Conservation (phyloP, 2,113 vertebrate species). For the Triplophysa dalaica region DNA sequence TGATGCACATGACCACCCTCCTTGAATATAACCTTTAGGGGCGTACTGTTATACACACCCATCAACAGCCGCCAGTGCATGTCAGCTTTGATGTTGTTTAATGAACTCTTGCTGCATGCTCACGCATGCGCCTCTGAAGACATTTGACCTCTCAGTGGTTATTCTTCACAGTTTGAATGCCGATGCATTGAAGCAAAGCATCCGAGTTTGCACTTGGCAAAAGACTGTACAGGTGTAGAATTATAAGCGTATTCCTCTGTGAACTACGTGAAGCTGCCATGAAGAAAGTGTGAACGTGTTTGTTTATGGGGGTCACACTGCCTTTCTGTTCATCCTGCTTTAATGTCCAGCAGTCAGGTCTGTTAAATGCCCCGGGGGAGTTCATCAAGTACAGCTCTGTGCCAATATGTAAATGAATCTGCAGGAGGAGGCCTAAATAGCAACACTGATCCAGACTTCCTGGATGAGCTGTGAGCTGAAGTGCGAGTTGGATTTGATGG, state of each 20-base stretch:
- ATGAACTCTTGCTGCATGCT: background rate
- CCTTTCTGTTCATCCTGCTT: background rate
- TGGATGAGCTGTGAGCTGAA: constrained; percentile 23
- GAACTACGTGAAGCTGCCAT: too few species aligned
- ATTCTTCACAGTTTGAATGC: background rate
- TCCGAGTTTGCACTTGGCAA: background rate
- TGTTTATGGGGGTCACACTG: constrained; percentile 6
- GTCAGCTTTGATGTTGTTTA: constrained; percentile 9
- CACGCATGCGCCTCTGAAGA: background rate
- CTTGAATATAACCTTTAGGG: constrained; percentile 19
- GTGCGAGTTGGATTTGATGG: constrained; percentile 12
- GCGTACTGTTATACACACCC: background rate
- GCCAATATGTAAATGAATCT: constrained; percentile 40
- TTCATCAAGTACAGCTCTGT: constrained; percentile 34
- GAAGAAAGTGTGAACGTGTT: too few species aligned
- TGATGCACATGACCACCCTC: background rate
- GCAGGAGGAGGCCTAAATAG: constrained; percentile 23
- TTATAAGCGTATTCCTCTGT: background rate
- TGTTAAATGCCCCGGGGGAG: constrained; percentile 20
- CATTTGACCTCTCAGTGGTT: background rate
- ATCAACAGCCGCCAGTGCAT: background rate
- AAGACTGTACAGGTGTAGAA: background rate
- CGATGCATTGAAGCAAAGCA: background rate
- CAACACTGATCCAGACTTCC: constrained; percentile 3
- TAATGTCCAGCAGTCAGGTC: constrained; percentile 13